phyloP scores from a whole-genome alignment of 2,113 vertebrate species.

The Meriones unguiculatus region DNA sequence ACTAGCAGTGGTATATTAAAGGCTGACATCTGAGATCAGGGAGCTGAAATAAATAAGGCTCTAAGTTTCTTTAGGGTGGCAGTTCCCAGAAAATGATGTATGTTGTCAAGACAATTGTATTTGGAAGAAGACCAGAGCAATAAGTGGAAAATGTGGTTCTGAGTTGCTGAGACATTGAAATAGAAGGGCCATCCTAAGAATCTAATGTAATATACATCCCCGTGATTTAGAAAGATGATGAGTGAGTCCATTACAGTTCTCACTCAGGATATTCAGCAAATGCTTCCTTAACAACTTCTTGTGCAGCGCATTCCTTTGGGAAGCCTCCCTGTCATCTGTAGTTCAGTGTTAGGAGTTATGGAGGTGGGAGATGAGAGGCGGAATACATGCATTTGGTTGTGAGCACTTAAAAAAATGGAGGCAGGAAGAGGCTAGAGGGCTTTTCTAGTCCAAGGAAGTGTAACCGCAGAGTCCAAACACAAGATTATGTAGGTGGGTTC shows the following conservation, averaged over 20 bases:
- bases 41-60: constrained; percentile 69
- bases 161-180: constrained; percentile 79
- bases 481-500: neutral
- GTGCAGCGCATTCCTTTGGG: neutral
- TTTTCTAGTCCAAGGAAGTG: neutral
- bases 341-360: constrained; percentile 1
- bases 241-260: constrained; percentile 62
- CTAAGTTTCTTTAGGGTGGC: constrained; percentile 53
- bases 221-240: constrained; percentile 67
- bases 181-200: constrained; percentile 57
- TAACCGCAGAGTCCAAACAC: neutral
- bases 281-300: constrained; percentile 2
- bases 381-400: constrained; percentile 5
- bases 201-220: constrained; percentile 52
- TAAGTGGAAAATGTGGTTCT: constrained; percentile 69
- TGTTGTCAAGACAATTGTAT: constrained; percentile 74
- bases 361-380: neutral
- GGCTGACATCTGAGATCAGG: constrained; percentile 54
- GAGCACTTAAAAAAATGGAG: neutral
- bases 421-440: neutral
- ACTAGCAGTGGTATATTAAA: constrained; percentile 47
- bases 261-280: constrained; percentile 34
- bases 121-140: constrained; percentile 70
- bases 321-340: neutral
- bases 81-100: constrained; percentile 74